These are phyloP conservation scores for Sylvilagus bachmani DNA, from an alignment of 2,113 vertebrate species.

Conservation along the genomic window DNA sequence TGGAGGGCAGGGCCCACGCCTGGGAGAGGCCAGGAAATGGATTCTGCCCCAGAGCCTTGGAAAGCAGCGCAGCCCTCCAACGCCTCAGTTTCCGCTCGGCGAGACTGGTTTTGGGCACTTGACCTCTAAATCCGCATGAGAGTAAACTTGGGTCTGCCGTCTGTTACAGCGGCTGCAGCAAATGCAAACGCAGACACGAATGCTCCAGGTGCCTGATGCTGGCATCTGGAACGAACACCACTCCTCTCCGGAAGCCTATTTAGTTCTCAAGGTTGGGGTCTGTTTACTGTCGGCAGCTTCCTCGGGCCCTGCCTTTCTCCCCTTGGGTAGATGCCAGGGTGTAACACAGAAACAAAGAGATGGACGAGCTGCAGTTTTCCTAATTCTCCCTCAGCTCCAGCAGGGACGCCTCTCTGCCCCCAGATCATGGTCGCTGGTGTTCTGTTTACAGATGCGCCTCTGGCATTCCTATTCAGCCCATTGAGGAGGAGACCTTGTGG, in stretches of 20 bases:
- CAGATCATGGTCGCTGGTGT: neutral
- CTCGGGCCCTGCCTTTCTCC: neutral
- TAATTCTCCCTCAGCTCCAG: neutral
- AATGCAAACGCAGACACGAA: rapidly evolving
- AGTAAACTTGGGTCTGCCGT: too few relatives aligned
- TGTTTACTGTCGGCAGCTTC: neutral
- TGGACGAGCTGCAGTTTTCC: neutral
- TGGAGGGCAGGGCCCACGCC: neutral
- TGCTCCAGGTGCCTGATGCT: neutral
- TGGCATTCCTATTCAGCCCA: neutral
- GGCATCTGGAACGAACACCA: neutral
- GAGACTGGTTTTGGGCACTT: neutral
- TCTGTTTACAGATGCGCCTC: slow-evolving; percentile 24
- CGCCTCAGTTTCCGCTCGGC: neutral
- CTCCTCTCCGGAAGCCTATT: neutral
- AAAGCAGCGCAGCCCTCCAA: neutral
- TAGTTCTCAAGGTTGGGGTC: neutral
- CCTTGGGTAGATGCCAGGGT: neutral
- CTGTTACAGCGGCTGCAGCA: neutral
- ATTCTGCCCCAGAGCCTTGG: neutral
- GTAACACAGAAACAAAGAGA: neutral
- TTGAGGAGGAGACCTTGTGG: neutral
- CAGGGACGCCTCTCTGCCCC: neutral
- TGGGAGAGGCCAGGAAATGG: neutral
- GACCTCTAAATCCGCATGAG: neutral